A percentile compares a stretch with the other conserved stretches of the same genome.
Conservation (phyloP, 2,113 vertebrate species). For the Etheostoma spectabile region DNA sequence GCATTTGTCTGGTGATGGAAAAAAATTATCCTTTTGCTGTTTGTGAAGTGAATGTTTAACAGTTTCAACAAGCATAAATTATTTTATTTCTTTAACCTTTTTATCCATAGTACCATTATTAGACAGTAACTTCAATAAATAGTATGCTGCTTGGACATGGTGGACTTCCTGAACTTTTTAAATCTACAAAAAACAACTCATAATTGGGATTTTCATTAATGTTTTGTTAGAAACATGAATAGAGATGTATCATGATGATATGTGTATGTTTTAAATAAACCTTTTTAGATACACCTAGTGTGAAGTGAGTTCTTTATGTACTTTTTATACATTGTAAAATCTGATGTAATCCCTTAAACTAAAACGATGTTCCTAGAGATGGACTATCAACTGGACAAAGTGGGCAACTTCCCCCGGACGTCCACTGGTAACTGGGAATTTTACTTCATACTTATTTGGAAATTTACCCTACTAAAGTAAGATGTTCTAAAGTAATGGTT, state of each 20-base stretch:
- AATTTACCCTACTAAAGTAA: no score
- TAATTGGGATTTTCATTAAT: conserved; percentile 3
- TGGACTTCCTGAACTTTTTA: not conserved
- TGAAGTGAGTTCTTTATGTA: not conserved
- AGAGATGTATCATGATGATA: not conserved
- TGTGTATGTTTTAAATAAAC: conserved; percentile 63
- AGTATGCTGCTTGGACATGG: not conserved
- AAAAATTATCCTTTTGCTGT: not conserved
- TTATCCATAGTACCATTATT: not conserved
- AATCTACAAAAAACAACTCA: not conserved
- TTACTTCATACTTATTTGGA: no score
- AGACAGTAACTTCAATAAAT: not conserved
- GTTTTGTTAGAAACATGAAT: conserved; percentile 4
- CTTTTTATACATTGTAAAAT: not conserved
- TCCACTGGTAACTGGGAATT: no score
- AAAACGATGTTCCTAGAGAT: not conserved
- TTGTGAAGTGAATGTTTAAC: conserved; percentile 9
- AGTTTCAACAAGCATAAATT: conserved; percentile 15
- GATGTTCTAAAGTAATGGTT: not conserved
- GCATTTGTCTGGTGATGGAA: conserved; percentile 38
- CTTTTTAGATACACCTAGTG: conserved; percentile 23
- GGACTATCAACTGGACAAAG: not conserved
- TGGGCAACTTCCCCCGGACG: not conserved
- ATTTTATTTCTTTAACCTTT: not conserved
- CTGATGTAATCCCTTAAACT: not conserved